A percentile compares a stretch with the other conserved stretches of the same genome.
Evolutionary conservation across 2,113 vertebrate species (phyloP).

Genomic region (Australoheros scitulus): DNA sequence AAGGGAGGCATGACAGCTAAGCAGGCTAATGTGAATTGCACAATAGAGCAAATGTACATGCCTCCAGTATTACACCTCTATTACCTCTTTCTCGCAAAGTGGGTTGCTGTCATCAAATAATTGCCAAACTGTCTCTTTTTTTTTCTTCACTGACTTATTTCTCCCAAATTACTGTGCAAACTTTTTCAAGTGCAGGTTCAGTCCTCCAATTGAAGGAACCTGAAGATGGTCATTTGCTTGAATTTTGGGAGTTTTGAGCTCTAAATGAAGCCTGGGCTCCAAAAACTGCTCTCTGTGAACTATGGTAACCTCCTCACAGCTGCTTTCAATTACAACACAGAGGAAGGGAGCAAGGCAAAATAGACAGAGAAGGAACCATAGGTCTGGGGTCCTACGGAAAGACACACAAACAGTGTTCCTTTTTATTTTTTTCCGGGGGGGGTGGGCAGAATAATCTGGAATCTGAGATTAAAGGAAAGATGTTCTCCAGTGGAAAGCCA

Average conservation of each 20-base stretch:
- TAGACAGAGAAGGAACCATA: constrained; percentile 16
- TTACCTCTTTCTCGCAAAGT: neutral
- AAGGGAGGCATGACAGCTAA: neutral
- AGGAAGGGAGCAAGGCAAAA: constrained; percentile 49
- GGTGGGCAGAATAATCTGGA: constrained; percentile 41
- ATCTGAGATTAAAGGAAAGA: constrained; percentile 42
- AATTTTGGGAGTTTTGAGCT: constrained; percentile 45
- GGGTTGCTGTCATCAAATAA: neutral
- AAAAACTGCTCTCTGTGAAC: constrained; percentile 62
- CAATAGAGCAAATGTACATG: neutral
- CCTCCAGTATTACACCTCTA: neutral
- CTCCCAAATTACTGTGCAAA: neutral
- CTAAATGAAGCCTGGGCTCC: constrained; percentile 48
- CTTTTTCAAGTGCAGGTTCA: constrained; percentile 23
- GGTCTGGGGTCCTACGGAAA: constrained; percentile 40
- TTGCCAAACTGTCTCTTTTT: neutral
- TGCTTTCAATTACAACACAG: constrained; percentile 80
- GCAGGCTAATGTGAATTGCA: neutral
- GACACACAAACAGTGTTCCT: constrained; percentile 31
- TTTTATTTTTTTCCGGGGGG: neutral
- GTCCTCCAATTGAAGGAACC: constrained; percentile 5
- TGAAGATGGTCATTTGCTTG: constrained; percentile 14
- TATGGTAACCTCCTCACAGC: constrained; percentile 79
- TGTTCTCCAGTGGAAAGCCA: constrained; percentile 39
- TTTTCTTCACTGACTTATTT: neutral